Evolutionary conservation across 2,888 invertebrate species (phyloP), one percentile per base, ranked within the genome.

Genomic region (Acrocyrtus sp.): DNA sequence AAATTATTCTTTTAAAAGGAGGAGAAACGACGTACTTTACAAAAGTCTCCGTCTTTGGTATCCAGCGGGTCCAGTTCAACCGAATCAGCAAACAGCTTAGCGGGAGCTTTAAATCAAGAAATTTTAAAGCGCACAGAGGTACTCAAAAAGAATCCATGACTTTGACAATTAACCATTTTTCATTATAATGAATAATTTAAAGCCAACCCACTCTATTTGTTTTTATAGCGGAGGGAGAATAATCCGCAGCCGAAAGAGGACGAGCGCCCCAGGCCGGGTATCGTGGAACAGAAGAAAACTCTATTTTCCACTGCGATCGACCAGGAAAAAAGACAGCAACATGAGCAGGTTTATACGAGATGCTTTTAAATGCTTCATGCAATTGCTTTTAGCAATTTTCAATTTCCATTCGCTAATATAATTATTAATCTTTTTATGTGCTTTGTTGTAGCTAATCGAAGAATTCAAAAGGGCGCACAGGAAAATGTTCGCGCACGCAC

Each of bases 381-480:
- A n/a, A n/a, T n/a, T n/a, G n/a, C n/a, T 65, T 19, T 47, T 51
- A 8, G 17, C 21, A 26, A 6, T 1, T 19, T 62, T 27, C 15
- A 21, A 27, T 47, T 29, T 15, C 5, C 24, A 51, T 22, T 51
- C 17, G 8, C 4, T 17, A n/a, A 53, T 29, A 12, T 29, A 50
- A 3, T 50, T 22, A 10, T 12, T 50, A 24, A 24, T 22, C 26
- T 21, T 4, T n/a, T 17, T 29, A 27, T 22, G 19, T 26, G n/a
- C 56, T n/a, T 53, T 50, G 19, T 68, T 76, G 19, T 78, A 83
- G 82, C 85, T 95, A 76, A 95, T 95, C 92, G 91, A 94, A 84
- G 95, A 95, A 85, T 95, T 95, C 84, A 93, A 92, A 84, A 90
- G 91, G 82, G 94, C 93, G 4, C 94, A 95, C 85, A 88, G 90